Evolutionary conservation across 2,888 invertebrate species (phyloP), one percentile per base, ranked within the genome.

Genomic region (Desoria tigrina): DNA sequence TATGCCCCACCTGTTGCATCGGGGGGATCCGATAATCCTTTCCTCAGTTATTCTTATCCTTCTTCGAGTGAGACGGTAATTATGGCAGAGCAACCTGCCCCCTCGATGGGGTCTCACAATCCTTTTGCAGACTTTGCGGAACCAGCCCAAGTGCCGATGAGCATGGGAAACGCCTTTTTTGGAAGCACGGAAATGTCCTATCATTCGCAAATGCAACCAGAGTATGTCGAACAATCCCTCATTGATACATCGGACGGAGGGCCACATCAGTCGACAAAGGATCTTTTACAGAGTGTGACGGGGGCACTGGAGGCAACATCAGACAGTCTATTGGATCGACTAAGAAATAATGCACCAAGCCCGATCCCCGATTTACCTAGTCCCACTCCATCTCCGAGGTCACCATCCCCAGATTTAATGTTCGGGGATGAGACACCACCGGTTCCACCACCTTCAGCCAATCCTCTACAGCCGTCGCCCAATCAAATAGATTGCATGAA

Each of bases 261-360:
- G 9, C n/a, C 37, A 3, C 55, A 32, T 32, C 86, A 88, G 70
- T 90, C 90, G 80, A 93, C 93, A 0, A 90, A 92, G 81, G 90
- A 92, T 78, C 82, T 94, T 24, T 88, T 93, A 55, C 84, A 89
- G 74, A 90, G 90, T 37, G 92, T 93, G 1, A 92, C 93, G 42
- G 92, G 90, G 1, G 91, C 90, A 63, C 87, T 93, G 87, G 92
- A 94, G 78, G 90, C 90, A 57, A 90, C 92, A 0, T 92, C 92
- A 76, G 88, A 90, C 2, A 89, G 91, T 78, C 81, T 94, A 60
- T 80, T 93, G 63, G 90, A 92, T 75, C 87, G 92, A 66, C 86
- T 92, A 68, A 90, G 92, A 59, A 90, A 88, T 4, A 92, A 92
- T 0, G 85, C 92, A 73, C 93, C 93, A 0, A 92, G 92, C 79